Conservation (phyloP, 2,888 invertebrate species). For the Lasioglossum oenotherae region DNA sequence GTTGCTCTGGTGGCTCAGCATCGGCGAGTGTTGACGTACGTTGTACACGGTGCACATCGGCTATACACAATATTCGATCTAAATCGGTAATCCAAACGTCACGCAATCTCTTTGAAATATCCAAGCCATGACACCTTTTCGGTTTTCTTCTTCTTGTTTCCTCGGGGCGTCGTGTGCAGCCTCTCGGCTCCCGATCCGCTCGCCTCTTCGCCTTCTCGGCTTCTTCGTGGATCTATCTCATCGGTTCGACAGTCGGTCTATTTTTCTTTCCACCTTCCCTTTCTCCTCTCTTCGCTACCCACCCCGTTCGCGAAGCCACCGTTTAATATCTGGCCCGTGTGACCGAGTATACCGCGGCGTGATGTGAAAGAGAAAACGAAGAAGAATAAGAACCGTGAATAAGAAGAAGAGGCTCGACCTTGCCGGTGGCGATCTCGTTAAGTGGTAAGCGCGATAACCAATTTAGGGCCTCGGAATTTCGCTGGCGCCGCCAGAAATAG, state of each 20-base stretch:
- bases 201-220: background rate
- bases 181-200: slow-evolving; percentile 1
- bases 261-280: slow-evolving; percentile 34
- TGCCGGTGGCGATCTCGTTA: slow-evolving; percentile 75
- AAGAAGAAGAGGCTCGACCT: slow-evolving; percentile 74
- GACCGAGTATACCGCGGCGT: slow-evolving; percentile 39
- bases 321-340: slow-evolving; percentile 39
- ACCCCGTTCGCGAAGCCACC: background rate
- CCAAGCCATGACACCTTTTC: slow-evolving; percentile 1
- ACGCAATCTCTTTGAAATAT: slow-evolving; percentile 8
- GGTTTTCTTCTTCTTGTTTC: slow-evolving; percentile 13
- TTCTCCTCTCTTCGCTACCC: background rate
- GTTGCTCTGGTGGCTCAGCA: background rate
- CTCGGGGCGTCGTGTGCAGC: background rate
- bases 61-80: slow-evolving; percentile 13
- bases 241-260: slow-evolving; percentile 29
- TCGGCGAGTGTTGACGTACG: background rate
- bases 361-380: slow-evolving; percentile 52
- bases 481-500: slow-evolving; percentile 82
- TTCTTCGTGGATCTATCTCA: background rate
- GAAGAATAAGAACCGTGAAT: slow-evolving; percentile 37
- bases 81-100: slow-evolving; percentile 12
- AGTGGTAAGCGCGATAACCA: slow-evolving; percentile 80
- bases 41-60: background rate
- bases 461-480: slow-evolving; percentile 82